phyloP scores from a whole-genome alignment of 2,797 vertebrate species.

The Cygnus olor region DNA sequence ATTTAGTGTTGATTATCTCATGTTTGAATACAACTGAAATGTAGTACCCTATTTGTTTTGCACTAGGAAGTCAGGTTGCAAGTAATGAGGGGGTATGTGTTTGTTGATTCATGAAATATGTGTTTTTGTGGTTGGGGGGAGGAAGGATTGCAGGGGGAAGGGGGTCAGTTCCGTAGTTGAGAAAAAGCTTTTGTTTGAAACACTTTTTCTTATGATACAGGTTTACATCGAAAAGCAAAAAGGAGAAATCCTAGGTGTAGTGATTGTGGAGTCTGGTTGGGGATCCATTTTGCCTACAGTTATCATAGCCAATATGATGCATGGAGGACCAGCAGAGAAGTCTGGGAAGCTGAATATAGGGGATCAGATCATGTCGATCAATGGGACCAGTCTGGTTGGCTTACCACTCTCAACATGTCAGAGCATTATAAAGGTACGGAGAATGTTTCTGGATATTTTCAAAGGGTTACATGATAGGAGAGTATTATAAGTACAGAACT shows the following conservation, averaged over 20 bases:
- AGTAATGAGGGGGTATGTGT: accelerated
- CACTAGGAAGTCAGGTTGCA: neutral
- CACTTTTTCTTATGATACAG: slow-evolving; percentile 69
- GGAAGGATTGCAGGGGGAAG: too few species aligned
- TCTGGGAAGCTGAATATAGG: slow-evolving; percentile 94
- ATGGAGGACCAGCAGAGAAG: slow-evolving; percentile 93
- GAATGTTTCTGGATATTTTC: neutral
- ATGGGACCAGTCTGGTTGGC: slow-evolving; percentile 95
- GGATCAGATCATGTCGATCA: slow-evolving; percentile 99
- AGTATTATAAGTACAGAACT: neutral
- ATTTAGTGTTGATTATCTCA: neutral
- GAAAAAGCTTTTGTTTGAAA: neutral
- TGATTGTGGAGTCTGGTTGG: slow-evolving; percentile 97
- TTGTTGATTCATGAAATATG: neutral
- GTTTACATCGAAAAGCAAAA: slow-evolving; percentile 95
- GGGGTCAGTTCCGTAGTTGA: neutral
- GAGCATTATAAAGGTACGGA: slow-evolving; percentile 94
- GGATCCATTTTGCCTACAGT: slow-evolving; percentile 97
- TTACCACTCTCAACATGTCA: slow-evolving; percentile 95
- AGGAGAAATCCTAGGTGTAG: slow-evolving; percentile 94
- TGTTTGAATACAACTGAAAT: neutral
- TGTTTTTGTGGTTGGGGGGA: too few species aligned
- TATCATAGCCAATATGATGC: slow-evolving; percentile 99
- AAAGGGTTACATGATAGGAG: neutral
- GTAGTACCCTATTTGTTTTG: neutral